Conservation (phyloP, 2,797 vertebrate genomes). For the Lacerta viridis region DNA sequence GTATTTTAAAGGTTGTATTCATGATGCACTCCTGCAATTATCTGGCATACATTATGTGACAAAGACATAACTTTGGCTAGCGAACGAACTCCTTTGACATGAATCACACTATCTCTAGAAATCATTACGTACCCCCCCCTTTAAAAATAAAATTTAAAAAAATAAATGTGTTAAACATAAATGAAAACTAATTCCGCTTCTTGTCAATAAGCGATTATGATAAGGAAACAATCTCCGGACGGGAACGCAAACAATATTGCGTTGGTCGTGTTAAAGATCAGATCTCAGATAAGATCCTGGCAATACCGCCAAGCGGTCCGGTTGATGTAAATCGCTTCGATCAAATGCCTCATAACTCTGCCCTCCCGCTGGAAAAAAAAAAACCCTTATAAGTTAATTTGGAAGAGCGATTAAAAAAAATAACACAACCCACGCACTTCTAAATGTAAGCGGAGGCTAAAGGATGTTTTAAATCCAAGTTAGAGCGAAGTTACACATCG, state of each 20-base stretch:
- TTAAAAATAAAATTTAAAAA: neutral
- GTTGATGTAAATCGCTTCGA: neutral
- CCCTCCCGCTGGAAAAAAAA: neutral
- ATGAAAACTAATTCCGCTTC: neutral
- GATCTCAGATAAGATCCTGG: neutral
- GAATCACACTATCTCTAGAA: neutral
- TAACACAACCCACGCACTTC: no score
- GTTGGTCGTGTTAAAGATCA: neutral
- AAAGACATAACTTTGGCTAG: neutral
- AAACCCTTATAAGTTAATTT: neutral
- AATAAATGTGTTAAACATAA: no score
- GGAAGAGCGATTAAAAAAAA: neutral
- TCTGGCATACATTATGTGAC: neutral
- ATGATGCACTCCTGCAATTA: neutral
- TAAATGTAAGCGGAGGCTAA: neutral
- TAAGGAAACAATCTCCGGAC: neutral
- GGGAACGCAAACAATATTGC: neutral
- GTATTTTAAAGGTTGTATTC: neutral
- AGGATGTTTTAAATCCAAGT: neutral
- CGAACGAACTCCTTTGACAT: neutral
- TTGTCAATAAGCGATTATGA: neutral
- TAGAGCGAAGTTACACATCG: no score
- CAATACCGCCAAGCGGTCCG: no score
- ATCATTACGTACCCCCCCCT: no score
- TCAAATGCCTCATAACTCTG: neutral